phyloP scores from a whole-genome alignment of 1,140 invertebrate species.

The Phthorimaea operculella region DNA sequence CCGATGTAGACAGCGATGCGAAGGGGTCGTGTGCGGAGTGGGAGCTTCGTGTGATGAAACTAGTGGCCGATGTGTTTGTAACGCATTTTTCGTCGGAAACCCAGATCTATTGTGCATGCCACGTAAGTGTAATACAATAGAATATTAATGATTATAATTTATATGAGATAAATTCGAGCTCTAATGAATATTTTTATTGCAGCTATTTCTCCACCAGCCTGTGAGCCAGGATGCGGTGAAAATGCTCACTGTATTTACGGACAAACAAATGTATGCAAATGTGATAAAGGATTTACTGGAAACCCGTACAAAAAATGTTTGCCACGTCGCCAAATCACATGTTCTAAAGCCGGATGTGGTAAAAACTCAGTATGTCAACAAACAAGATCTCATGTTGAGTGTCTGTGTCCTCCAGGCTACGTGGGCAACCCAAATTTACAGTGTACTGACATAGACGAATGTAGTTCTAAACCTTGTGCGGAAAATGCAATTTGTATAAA shows the following conservation, averaged over 20 bases:
- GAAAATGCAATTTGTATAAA: conserved; percentile 89
- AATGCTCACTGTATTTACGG: conserved; percentile 92
- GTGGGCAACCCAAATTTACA: conserved; percentile 87
- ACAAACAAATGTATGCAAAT: conserved; percentile 80
- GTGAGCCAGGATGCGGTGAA: conserved; percentile 80
- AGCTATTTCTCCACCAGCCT: conserved; percentile 82
- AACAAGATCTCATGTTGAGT: conserved; percentile 79
- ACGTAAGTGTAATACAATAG: conserved; percentile 74
- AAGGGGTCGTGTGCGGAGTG: conserved; percentile 81
- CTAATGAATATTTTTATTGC: conserved; percentile 33
- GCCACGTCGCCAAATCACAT: conserved; percentile 76
- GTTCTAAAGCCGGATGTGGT: conserved; percentile 79
- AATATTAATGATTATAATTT: not conserved
- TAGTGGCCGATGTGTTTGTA: conserved; percentile 86
- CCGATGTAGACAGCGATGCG: conserved; percentile 86
- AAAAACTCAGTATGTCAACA: conserved; percentile 81
- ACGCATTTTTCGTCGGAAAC: conserved; percentile 88
- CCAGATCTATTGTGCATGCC: conserved; percentile 91
- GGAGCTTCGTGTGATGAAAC: conserved; percentile 81
- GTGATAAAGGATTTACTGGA: conserved; percentile 83
- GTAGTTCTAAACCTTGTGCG: conserved; percentile 83
- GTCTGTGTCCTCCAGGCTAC: conserved; percentile 83
- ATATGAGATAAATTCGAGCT: too few species aligned
- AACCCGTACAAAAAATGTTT: conserved; percentile 89
- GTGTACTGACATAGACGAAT: conserved; percentile 90